Evolutionary conservation across 2,113 vertebrate species (phyloP).

Genomic region (Zosterops borbonicus): DNA sequence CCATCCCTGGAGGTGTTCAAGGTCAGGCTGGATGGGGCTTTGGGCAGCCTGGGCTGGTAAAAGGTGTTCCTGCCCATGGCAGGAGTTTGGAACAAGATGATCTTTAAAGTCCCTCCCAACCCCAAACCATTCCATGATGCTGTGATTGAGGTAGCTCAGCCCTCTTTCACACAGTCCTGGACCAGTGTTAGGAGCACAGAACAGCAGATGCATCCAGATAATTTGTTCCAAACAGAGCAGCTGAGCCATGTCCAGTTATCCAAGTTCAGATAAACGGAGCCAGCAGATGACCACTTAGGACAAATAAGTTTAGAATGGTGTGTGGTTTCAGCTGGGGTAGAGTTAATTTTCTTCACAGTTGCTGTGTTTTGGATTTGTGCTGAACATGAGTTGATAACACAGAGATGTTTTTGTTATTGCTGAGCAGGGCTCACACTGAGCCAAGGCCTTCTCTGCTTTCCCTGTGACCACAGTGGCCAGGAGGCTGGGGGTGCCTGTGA

Average conservation of each 20-base stretch:
- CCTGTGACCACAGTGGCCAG: fast-evolving
- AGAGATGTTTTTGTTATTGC: not conserved
- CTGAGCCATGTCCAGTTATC: not conserved
- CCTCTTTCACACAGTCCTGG: fast-evolving
- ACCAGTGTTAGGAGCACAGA: not conserved
- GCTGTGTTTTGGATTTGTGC: not conserved
- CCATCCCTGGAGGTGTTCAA: not conserved
- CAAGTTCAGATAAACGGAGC: not conserved
- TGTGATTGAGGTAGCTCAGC: not conserved
- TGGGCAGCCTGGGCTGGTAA: not conserved
- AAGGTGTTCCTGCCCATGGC: not conserved
- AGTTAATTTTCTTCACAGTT: not conserved
- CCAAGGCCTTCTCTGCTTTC: not conserved
- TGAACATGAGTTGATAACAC: not conserved
- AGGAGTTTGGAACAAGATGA: not conserved
- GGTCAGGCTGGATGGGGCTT: not conserved
- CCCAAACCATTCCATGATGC: not conserved
- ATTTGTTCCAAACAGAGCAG: not conserved
- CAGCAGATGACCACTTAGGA: constrained; percentile 14
- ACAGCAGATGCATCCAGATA: not conserved
- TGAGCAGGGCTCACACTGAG: not conserved
- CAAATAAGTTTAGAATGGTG: not conserved
- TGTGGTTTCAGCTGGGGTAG: not conserved
- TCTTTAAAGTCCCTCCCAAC: not conserved
- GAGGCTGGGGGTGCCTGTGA: not conserved